Percentiles rank a stretch among this genome's conserved stretches.
phyloP scores from a whole-genome alignment of 2,113 vertebrate genomes.

The Paracanthobrama guichenoti region DNA sequence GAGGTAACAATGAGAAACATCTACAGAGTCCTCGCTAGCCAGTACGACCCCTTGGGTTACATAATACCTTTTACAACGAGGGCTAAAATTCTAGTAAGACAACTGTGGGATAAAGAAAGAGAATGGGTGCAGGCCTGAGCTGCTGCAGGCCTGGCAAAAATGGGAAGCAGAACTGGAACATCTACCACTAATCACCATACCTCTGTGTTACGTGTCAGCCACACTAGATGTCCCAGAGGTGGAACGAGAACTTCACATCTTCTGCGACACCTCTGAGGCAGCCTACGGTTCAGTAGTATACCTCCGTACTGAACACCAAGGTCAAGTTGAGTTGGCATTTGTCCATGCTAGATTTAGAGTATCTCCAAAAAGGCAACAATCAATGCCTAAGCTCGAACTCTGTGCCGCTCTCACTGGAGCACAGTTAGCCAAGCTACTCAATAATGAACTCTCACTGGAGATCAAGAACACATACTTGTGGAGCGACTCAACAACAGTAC shows the following conservation, averaged over 20 bases:
- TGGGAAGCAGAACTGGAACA: neutral
- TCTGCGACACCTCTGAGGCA: conserved; percentile 26
- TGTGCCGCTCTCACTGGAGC: conserved; percentile 28
- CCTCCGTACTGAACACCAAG: conserved; percentile 1
- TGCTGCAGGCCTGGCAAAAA: neutral
- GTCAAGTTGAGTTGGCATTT: conserved; percentile 22
- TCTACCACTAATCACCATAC: neutral
- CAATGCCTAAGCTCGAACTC: conserved; percentile 22
- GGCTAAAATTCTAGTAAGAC: conserved; percentile 3
- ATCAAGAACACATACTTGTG: neutral
- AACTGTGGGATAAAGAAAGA: neutral
- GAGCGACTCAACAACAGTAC: conserved; percentile 22
- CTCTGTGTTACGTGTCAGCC: conserved; percentile 11
- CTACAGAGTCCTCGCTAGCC: neutral
- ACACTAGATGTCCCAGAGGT: neutral
- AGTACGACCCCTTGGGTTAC: conserved; percentile 27
- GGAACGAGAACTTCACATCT: neutral
- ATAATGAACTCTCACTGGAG: conserved; percentile 29
- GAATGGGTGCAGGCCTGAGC: conserved; percentile 13
- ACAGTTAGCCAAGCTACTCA: conserved; percentile 4
- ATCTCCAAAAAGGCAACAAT: conserved; percentile 29
- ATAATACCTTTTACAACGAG: conserved; percentile 17
- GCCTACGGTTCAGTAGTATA: conserved; percentile 37
- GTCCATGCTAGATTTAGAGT: conserved; percentile 19
- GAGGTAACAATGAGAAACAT: neutral